These are phyloP conservation scores for Heliconius ethilla DNA, from an alignment of 2,888 invertebrate genomes.

Conservation along the genomic window DNA sequence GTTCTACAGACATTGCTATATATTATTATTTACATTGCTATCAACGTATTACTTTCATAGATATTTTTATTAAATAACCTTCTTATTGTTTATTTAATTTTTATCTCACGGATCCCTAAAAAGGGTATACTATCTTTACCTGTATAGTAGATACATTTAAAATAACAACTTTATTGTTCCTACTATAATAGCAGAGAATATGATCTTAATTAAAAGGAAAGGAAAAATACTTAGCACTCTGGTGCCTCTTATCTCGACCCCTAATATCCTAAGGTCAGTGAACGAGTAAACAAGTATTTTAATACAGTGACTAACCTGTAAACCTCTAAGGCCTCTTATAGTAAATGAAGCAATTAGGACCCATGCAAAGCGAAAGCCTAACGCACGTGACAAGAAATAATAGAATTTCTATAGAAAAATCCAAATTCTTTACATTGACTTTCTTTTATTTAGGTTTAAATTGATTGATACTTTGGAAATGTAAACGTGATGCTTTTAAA, in stretches of 20 bases:
- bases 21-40: too few relatives aligned
- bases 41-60: too few relatives aligned
- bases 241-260: neutral
- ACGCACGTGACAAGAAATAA: slow-evolving; percentile 11
- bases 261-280: slow-evolving; percentile 13
- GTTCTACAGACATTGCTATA: too few relatives aligned
- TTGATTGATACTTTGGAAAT: slow-evolving; percentile 1
- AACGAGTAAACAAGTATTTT: neutral
- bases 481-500: neutral
- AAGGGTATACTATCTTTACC: too few relatives aligned
- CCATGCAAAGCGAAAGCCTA: slow-evolving; percentile 5
- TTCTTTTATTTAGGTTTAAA: neutral
- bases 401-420: slow-evolving; percentile 4
- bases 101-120: too few relatives aligned
- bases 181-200: neutral
- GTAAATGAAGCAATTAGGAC: slow-evolving; percentile 9
- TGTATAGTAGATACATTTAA: too few relatives aligned
- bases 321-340: slow-evolving; percentile 3
- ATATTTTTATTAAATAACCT: too few relatives aligned
- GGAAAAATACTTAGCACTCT: neutral
- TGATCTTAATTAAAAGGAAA: too few relatives aligned
- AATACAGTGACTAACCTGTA: slow-evolving; percentile 8
- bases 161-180: too few relatives aligned
- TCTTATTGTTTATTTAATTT: too few relatives aligned
- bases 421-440: neutral